Evolutionary conservation across 53 echinoderm and acorn worm species (phyloP).

Genomic region (Luidia sarsii): DNA sequence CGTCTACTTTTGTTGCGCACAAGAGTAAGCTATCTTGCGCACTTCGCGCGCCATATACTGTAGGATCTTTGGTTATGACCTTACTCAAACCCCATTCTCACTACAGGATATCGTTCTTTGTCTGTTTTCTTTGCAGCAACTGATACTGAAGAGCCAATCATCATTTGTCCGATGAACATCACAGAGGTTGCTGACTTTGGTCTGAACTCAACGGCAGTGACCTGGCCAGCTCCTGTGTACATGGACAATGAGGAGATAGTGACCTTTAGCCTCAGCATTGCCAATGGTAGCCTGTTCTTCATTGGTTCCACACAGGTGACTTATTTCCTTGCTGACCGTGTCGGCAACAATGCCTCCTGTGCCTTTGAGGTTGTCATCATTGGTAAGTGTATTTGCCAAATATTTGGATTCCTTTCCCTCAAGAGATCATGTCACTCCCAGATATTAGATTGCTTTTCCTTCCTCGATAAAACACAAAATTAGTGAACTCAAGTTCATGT

Average conservation of each 20-base stretch:
- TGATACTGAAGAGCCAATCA: constrained; percentile 17
- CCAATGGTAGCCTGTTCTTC: constrained; percentile 24
- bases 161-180: not conserved
- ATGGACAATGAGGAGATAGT: constrained; percentile 24
- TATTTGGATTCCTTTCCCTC: too few relatives aligned
- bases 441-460: too few relatives aligned
- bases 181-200: not conserved
- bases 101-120: too few relatives aligned
- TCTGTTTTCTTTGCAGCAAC: constrained; percentile 19
- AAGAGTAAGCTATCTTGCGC: too few relatives aligned
- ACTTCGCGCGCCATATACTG: too few relatives aligned
- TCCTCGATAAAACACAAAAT: too few relatives aligned
- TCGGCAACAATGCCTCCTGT: constrained; percentile 12
- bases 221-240: constrained; percentile 6
- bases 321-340: not conserved
- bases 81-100: too few relatives aligned
- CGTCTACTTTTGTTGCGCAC: too few relatives aligned
- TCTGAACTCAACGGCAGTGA: not conserved
- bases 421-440: too few relatives aligned
- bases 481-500: too few relatives aligned
- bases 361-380: not conserved
- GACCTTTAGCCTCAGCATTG: not conserved
- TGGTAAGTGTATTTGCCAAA: too few relatives aligned
- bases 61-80: too few relatives aligned
- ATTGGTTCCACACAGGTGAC: not conserved